Conservation (phyloP, 2,113 vertebrate genomes). For the pig (Sus scrofa) region DNA sequence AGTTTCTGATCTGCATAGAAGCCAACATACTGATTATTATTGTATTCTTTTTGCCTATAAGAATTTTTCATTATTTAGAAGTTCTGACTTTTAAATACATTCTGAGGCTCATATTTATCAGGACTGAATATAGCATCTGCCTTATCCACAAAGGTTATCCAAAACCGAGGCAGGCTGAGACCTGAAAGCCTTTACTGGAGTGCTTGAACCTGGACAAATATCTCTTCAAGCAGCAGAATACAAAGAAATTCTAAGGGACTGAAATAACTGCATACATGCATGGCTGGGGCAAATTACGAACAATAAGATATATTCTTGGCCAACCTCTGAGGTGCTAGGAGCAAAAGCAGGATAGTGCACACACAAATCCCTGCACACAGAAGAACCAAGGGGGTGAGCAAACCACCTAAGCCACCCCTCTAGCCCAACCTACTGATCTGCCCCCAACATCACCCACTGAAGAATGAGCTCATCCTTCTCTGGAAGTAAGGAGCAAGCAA, state of each 20-base stretch:
- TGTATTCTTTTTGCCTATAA: background rate
- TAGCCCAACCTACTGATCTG: background rate
- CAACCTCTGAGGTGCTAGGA: background rate
- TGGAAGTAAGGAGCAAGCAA: background rate
- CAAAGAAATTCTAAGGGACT: background rate
- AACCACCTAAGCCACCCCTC: background rate
- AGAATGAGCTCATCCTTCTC: background rate
- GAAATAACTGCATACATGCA: background rate
- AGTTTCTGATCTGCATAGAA: background rate
- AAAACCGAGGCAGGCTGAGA: background rate
- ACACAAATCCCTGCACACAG: background rate
- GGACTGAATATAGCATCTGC: background rate
- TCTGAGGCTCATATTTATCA: background rate
- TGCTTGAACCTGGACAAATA: background rate
- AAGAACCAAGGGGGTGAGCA: background rate
- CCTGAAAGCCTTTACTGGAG: background rate
- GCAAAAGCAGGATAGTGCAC: background rate
- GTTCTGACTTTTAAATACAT: constrained; percentile 34
- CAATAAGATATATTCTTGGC: background rate
- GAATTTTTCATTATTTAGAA: background rate
- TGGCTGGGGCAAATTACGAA: background rate
- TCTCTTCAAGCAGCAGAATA: background rate
- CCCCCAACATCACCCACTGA: background rate
- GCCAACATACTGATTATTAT: background rate
- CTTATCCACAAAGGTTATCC: background rate